Percentiles rank a stretch among this genome's conserved stretches.
Conservation (phyloP, 2,888 invertebrate genomes). For the Zaprionus lineosus region DNA sequence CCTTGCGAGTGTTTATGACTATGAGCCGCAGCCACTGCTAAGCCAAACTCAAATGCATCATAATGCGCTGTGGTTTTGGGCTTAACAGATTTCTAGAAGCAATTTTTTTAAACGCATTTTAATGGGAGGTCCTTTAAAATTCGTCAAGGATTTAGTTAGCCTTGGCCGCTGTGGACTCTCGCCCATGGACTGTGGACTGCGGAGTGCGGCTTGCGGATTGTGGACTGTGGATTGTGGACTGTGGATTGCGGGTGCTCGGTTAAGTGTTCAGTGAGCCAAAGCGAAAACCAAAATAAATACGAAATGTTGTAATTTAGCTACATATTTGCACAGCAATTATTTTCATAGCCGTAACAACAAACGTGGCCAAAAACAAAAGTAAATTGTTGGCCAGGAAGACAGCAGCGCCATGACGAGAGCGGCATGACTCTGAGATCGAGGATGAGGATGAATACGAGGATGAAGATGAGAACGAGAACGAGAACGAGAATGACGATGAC, state of each 20-base stretch:
- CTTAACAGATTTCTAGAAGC: conserved; percentile 18
- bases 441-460: conserved; percentile 57
- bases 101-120: not conserved
- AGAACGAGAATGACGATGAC: conserved; percentile 15
- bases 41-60: conserved; percentile 41
- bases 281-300: conserved; percentile 69
- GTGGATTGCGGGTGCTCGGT: too few relatives aligned
- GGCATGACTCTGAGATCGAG: too few relatives aligned
- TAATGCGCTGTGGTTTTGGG: conserved; percentile 15
- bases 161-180: conserved; percentile 19
- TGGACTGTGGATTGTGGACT: conserved; percentile 15
- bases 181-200: conserved; percentile 26
- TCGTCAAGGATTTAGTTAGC: conserved; percentile 27
- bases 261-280: conserved; percentile 42
- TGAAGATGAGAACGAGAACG: too few relatives aligned
- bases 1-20: conserved; percentile 41
- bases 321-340: conserved; percentile 74
- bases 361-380: conserved; percentile 62
- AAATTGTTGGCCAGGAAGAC: conserved; percentile 61
- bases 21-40: conserved; percentile 15
- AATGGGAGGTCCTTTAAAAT: conserved; percentile 25
- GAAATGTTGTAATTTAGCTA: conserved; percentile 66
- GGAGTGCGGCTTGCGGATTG: conserved; percentile 32
- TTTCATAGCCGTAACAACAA: conserved; percentile 51
- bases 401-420: conserved; percentile 48